phyloP scores from a whole-genome alignment of 1,140 invertebrate species.

The Theocolax elegans region DNA sequence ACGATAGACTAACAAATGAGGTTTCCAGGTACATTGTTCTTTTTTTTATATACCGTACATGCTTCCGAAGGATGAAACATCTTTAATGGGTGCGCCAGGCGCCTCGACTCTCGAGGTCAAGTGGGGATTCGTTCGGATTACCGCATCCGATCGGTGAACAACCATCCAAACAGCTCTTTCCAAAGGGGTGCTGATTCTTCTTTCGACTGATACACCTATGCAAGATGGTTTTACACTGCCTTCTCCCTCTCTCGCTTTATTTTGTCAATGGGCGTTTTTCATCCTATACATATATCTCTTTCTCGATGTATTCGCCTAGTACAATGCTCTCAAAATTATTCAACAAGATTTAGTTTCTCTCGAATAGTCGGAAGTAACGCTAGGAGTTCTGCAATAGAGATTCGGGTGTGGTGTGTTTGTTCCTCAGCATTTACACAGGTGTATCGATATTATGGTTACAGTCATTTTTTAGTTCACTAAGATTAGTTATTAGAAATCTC shows the following conservation, averaged over 20 bases:
- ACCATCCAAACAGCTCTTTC: background rate
- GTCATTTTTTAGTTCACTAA: too few relatives aligned
- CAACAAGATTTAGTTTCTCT: constrained; percentile 27
- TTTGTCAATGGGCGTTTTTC: background rate
- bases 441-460: too few relatives aligned
- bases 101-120: constrained; percentile 29
- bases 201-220: background rate
- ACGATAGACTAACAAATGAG: too few relatives aligned
- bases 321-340: constrained; percentile 17
- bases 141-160: constrained; percentile 3
- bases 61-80: constrained; percentile 18
- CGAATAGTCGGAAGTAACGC: background rate
- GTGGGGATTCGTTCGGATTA: constrained; percentile 26
- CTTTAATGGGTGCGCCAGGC: too few relatives aligned
- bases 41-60: too few relatives aligned
- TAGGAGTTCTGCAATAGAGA: too few relatives aligned
- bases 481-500: too few relatives aligned
- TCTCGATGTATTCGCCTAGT: background rate
- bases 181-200: background rate
- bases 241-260: background rate
- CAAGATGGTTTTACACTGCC: background rate
- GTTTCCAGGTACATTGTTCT: too few relatives aligned
- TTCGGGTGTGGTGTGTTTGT: too few relatives aligned
- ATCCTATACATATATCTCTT: background rate
- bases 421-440: too few relatives aligned